Conservation (phyloP, 2,888 invertebrate species). For the Synanthedon formicaeformis region DNA sequence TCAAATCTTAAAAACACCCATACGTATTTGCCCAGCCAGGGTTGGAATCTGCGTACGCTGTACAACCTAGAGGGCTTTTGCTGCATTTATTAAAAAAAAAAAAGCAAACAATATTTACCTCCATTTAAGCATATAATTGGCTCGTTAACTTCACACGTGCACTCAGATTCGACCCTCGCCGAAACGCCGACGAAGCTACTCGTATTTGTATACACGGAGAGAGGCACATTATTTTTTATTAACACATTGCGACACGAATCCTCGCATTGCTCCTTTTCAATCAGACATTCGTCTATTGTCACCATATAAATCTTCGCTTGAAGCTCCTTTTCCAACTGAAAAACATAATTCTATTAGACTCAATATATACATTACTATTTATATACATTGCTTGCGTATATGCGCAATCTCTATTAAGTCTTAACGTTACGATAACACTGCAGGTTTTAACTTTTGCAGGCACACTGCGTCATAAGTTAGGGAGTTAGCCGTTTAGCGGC, state of each 20-base stretch:
- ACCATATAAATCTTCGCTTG: constrained; percentile 85
- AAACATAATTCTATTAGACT: background rate
- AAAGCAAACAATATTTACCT: constrained; percentile 54
- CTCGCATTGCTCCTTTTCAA: constrained; percentile 78
- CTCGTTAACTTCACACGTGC: constrained; percentile 73
- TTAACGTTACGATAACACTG: too few species aligned
- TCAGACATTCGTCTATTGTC: constrained; percentile 90
- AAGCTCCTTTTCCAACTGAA: constrained; percentile 76
- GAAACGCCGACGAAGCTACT: constrained; percentile 95
- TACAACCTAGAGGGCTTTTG: too few species aligned
- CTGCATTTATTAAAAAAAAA: too few species aligned
- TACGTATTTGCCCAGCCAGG: background rate
- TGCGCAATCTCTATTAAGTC: too few species aligned
- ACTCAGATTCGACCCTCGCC: constrained; percentile 84
- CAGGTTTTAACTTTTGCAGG: too few species aligned
- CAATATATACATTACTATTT: too few species aligned
- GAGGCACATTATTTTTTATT: constrained; percentile 78
- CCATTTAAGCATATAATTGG: constrained; percentile 80
- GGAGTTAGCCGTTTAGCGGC: too few species aligned
- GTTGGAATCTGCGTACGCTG: background rate
- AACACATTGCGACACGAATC: constrained; percentile 85
- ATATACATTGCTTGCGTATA: too few species aligned
- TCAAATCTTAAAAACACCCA: background rate
- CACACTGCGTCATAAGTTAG: too few species aligned
- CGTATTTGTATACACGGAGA: constrained; percentile 90